Evolutionary conservation across 64 coral and sea anemone genomes (phyloP).

Genomic region (Montipora foliosa): DNA sequence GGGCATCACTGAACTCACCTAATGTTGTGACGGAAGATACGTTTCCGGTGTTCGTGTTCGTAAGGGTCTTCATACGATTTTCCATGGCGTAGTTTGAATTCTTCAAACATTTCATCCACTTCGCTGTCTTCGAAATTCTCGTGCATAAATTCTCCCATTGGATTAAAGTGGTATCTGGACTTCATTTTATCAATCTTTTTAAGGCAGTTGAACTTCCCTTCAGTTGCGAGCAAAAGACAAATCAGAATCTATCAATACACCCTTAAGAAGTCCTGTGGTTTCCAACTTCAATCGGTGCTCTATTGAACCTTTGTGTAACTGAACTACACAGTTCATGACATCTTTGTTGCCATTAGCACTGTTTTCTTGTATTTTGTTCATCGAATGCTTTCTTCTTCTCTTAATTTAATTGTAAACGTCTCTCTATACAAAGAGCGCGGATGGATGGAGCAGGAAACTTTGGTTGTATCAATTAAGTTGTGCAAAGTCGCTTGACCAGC

Average conservation of each 20-base stretch:
- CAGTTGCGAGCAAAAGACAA: not conserved
- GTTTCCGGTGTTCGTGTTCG: conserved; percentile 91
- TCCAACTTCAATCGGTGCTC: too few species aligned
- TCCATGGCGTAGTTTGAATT: conserved; percentile 84
- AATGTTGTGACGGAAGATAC: conserved; percentile 97
- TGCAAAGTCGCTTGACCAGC: too few species aligned
- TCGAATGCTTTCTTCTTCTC: not conserved
- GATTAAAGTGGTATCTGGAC: conserved; percentile 91
- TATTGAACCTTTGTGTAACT: too few species aligned
- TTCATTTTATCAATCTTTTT: conserved; percentile 78
- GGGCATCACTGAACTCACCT: conserved; percentile 62
- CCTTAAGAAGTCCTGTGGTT: not conserved
- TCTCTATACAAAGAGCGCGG: too few species aligned
- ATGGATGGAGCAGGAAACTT: too few species aligned
- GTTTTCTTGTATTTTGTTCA: too few species aligned
- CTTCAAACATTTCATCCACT: conserved; percentile 80
- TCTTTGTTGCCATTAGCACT: too few species aligned
- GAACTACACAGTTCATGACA: too few species aligned
- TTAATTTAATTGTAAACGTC: too few species aligned
- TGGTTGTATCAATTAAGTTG: too few species aligned
- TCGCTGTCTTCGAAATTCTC: conserved; percentile 93
- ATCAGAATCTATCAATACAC: not conserved
- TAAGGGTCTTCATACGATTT: conserved; percentile 66
- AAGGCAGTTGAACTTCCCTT: conserved; percentile 75
- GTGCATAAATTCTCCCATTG: conserved; percentile 99